phyloP scores from a whole-genome alignment of 2,888 invertebrate species.

The Rhingia rostrata region DNA sequence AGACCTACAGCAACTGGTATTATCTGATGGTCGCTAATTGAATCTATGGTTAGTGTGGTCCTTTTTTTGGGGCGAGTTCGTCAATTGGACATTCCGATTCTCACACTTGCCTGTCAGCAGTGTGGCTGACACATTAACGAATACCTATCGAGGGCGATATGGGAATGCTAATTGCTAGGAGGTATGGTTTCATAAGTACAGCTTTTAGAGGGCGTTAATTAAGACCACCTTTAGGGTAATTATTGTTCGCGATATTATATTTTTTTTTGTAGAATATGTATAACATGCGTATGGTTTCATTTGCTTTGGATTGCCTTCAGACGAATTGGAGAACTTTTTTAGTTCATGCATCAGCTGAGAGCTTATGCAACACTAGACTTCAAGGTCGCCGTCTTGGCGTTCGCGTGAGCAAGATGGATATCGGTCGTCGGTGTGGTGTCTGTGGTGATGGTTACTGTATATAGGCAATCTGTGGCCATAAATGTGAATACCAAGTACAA shows the following conservation, averaged over 20 bases:
- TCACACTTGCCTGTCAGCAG: constrained; percentile 43
- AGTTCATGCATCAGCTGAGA: constrained; percentile 29
- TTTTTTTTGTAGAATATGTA: constrained; percentile 15
- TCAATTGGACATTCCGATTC: constrained; percentile 45
- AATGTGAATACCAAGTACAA: constrained; percentile 51
- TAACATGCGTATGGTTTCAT: constrained; percentile 32
- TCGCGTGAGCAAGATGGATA: constrained; percentile 50
- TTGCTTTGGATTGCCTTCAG: constrained; percentile 18
- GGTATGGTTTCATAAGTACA: constrained; percentile 31
- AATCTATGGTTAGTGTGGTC: constrained; percentile 49
- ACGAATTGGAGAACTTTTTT: constrained; percentile 33
- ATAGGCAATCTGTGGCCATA: background rate
- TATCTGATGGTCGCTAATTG: constrained; percentile 56
- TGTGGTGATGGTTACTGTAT: background rate
- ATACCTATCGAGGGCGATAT: constrained; percentile 28
- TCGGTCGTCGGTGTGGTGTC: constrained; percentile 50
- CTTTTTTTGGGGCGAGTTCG: constrained; percentile 25
- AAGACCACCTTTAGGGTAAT: constrained; percentile 33
- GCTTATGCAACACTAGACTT: constrained; percentile 38
- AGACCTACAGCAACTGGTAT: constrained; percentile 40
- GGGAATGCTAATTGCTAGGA: constrained; percentile 46
- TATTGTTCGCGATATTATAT: constrained; percentile 33
- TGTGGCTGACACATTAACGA: constrained; percentile 46
- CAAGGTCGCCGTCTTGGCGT: constrained; percentile 54
- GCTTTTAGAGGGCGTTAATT: constrained; percentile 56